Evolutionary conservation across 2,888 invertebrate genomes (phyloP), one percentile per base, ranked within the genome.

Genomic region (Habrosyne pyritoides): DNA sequence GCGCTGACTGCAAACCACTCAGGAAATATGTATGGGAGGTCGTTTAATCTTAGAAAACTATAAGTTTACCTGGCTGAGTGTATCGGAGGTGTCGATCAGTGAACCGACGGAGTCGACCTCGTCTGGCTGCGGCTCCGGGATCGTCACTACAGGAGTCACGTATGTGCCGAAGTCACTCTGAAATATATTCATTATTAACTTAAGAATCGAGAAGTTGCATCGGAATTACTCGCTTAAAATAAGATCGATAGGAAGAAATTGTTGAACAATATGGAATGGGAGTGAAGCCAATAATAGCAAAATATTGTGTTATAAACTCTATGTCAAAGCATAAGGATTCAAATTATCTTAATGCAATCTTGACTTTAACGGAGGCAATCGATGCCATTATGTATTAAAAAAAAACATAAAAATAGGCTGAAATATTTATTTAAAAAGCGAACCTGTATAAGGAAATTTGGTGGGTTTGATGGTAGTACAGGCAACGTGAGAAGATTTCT

Each of bases 401-500:
- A n/a, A n/a, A n/a, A n/a, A n/a, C n/a, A n/a, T n/a, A n/a, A 18
- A 49, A 30, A 47, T 30, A 12, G 3, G 22, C 8, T n/a, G 10
- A 2, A 21, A 18, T 18, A 33, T 51, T 33, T 59, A 42, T 42
- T 4, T 8, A n/a, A 42, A 2, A 1, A 7, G 7, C 42, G 2
- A 58, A 90, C 92, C 86, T 94, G 94, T 61, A 97, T 94, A 63
- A 98, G 93, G 91, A 99, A 99, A 88, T 99, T 99, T 0, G 99
- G 99, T 57, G 99, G 98, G 73, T 96, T 95, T 89, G 98, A 96
- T 2, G 99, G 99, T 75, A 99, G 91, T 42, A 96, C 94, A 2
- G 99, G 99, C 68, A 99, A 96, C 54, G 97, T 97, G 60, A 99
- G 97, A 50, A 99, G 94, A 84, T 98, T 97, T 79, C 98, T 97